A percentile compares a stretch with the other conserved stretches of the same genome.
Conservation (phyloP, 2,797 vertebrate genomes). For the Gobionotothen gibberifrons region DNA sequence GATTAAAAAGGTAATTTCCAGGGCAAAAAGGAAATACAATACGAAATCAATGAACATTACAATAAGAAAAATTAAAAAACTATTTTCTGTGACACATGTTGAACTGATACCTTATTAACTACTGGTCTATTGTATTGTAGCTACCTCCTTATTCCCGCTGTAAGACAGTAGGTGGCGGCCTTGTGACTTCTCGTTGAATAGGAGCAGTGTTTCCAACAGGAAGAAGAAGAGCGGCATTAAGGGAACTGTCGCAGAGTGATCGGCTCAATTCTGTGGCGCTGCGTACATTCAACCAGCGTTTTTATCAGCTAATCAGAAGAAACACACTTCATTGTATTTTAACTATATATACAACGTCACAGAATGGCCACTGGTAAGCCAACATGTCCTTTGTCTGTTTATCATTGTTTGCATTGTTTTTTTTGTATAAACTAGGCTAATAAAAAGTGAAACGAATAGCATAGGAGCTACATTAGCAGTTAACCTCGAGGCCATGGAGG, state of each 20-base stretch:
- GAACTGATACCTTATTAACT: no score
- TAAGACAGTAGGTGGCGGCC: slow-evolving; percentile 50
- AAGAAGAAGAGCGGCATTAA: slow-evolving; percentile 40
- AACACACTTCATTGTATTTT: slow-evolving; percentile 36
- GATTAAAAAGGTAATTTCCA: no score
- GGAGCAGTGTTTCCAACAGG: no score
- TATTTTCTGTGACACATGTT: no score
- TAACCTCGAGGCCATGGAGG: slow-evolving; percentile 64
- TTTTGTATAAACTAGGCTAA: no score
- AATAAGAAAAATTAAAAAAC: no score
- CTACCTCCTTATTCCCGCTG: not conserved
- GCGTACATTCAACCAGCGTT: slow-evolving; percentile 48
- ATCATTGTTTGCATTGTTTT: not conserved
- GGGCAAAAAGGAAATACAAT: no score
- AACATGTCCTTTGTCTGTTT: rapidly evolving
- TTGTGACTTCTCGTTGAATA: rapidly evolving
- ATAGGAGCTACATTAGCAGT: slow-evolving; percentile 32
- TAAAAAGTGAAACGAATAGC: slow-evolving; percentile 39
- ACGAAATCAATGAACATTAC: no score
- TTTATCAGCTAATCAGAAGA: slow-evolving; percentile 56
- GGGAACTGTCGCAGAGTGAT: slow-evolving; percentile 59
- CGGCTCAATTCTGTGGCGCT: slow-evolving; percentile 24
- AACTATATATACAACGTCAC: slow-evolving; percentile 2
- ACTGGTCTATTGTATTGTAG: not conserved
- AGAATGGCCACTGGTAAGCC: slow-evolving; percentile 85